These are phyloP conservation scores for Perdita meconis DNA, from an alignment of 2,888 invertebrate genomes.

Conservation along the genomic window DNA sequence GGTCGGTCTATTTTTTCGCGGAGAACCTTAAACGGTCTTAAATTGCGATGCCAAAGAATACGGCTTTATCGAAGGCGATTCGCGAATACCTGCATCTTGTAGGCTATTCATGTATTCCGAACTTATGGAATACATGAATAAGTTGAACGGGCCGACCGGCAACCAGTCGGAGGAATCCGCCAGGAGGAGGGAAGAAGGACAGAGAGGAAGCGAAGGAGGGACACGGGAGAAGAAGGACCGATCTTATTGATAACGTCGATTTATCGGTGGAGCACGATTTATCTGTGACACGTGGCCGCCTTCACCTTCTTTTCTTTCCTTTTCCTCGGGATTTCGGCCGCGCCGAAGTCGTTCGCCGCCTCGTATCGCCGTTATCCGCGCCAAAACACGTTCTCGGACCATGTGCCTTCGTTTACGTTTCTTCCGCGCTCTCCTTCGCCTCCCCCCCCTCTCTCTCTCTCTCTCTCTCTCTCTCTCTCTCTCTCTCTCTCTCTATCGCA, in stretches of 20 bases:
- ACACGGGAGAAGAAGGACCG: slow-evolving; percentile 32
- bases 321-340: slow-evolving; percentile 39
- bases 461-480: neutral
- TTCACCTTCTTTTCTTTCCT: slow-evolving; percentile 47
- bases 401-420: slow-evolving; percentile 60
- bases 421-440: slow-evolving; percentile 1
- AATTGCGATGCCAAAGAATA: slow-evolving; percentile 42
- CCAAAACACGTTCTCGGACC: slow-evolving; percentile 54
- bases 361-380: slow-evolving; percentile 55
- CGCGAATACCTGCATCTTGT: slow-evolving; percentile 57
- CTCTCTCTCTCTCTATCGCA: neutral
- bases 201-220: slow-evolving; percentile 22
- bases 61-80: slow-evolving; percentile 61
- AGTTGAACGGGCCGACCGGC: slow-evolving; percentile 46
- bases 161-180: slow-evolving; percentile 23
- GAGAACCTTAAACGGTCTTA: slow-evolving; percentile 40
- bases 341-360: slow-evolving; percentile 30
- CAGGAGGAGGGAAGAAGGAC: slow-evolving; percentile 10
- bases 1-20: neutral
- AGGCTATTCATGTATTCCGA: slow-evolving; percentile 71
- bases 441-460: neutral
- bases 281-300: slow-evolving; percentile 67
- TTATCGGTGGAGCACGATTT: slow-evolving; percentile 67
- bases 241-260: slow-evolving; percentile 73
- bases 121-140: slow-evolving; percentile 74